phyloP scores from a whole-genome alignment of 2,888 invertebrate genomes.

The Mythimna lalbum region DNA sequence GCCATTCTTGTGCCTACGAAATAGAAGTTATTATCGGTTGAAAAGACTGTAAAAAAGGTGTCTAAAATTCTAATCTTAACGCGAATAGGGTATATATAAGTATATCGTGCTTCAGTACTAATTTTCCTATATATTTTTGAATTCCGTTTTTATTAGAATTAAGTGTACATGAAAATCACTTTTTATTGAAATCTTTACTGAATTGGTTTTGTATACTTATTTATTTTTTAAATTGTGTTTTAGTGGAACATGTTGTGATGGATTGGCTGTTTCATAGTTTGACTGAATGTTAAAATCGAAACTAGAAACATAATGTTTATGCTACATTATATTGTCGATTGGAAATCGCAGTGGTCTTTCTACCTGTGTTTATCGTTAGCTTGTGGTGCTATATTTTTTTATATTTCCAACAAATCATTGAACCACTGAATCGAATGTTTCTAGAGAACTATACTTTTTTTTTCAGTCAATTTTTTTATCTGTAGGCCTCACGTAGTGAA shows the following conservation, averaged over 20 bases:
- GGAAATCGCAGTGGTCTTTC: slow-evolving; percentile 11
- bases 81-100: slow-evolving; percentile 1
- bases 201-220: slow-evolving; percentile 14
- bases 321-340: slow-evolving; percentile 12
- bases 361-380: slow-evolving; percentile 36
- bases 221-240: slow-evolving; percentile 21
- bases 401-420: slow-evolving; percentile 29
- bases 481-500: slow-evolving; percentile 48
- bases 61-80: too few species aligned
- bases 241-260: slow-evolving; percentile 55
- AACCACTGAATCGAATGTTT: slow-evolving; percentile 14
- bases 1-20: too few species aligned
- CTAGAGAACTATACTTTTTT: slow-evolving; percentile 6
- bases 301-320: slow-evolving; percentile 22
- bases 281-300: slow-evolving; percentile 30
- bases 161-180: background rate
- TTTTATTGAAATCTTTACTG: slow-evolving; percentile 13
- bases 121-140: slow-evolving; percentile 25
- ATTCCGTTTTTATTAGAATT: slow-evolving; percentile 22
- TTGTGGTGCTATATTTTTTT: slow-evolving; percentile 52
- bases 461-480: slow-evolving; percentile 35
- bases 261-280: slow-evolving; percentile 45
- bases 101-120: slow-evolving; percentile 9
- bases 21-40: too few species aligned
- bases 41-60: too few species aligned